Conservation (phyloP, 2,888 invertebrate genomes). For the Spisula solida region DNA sequence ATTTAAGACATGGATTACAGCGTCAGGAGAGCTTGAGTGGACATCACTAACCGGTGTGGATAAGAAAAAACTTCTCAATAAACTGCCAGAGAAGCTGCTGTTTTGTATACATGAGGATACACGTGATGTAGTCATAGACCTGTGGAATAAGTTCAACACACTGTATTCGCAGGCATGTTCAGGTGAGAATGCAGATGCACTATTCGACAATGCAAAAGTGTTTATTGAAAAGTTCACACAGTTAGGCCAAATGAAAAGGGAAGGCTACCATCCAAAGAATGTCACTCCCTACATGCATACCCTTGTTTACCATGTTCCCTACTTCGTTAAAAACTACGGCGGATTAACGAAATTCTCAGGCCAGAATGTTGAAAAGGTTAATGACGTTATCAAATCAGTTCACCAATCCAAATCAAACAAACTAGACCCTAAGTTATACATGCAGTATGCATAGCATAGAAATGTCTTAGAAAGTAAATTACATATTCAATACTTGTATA, state of each 20-base stretch:
- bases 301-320: slow-evolving; percentile 4
- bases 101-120: slow-evolving; percentile 18
- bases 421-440: neutral
- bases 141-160: slow-evolving; percentile 21
- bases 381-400: neutral
- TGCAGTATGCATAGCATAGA: too few relatives aligned
- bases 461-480: too few relatives aligned
- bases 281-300: slow-evolving; percentile 9
- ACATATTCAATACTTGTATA: too few relatives aligned
- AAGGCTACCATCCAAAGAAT: slow-evolving; percentile 5
- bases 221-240: neutral
- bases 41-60: neutral
- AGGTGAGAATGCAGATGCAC: neutral
- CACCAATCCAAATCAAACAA: neutral
- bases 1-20: slow-evolving; percentile 13
- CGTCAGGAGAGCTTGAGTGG: neutral
- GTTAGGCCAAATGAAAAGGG: slow-evolving; percentile 6
- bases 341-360: neutral
- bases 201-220: neutral
- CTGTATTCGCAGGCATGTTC: neutral
- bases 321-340: neutral
- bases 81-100: neutral
- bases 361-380: neutral
- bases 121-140: neutral
- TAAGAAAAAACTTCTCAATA: neutral